Base-by-base conservation (phyloP, 2,113 vertebrate genomes). In the Nematolebias whitei region DNA sequence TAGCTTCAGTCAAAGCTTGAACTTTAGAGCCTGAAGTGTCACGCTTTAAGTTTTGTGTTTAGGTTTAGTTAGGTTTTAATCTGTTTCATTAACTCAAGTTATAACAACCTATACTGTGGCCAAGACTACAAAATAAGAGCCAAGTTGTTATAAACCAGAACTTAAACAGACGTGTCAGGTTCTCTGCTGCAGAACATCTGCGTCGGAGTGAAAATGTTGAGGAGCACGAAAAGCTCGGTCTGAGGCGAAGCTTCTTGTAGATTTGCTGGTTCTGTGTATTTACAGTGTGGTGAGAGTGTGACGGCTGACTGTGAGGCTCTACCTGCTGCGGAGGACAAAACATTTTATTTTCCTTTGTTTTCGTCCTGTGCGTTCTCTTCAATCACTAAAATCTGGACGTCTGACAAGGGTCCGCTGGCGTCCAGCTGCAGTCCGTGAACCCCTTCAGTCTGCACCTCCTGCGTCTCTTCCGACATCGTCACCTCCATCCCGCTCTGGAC, bases 401-500 rank as follows among this genome's bases (percentile, higher is more conserved):
- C 58, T 7, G 87, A 79, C 61, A 89, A 32, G 74, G 86, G 87
- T 67, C 95, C 95, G 56, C 92, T 94, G 62, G 94, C 91, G 4
- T 95, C 94, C 71, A 92, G 63, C 77, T 90, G 87, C 62, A 92
- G 66, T 61, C 90, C 85, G 92, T 90, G 74, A 88, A 85, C 94
- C 89, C 82, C 94, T 83, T 91, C 94, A 90, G 92, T 93, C 94
- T 93, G 81, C 14, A 24, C 75, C 65, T 84, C 70, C 62, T 90
- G 80, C 35, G 19, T 77, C 2, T 71, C 84, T 0, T 44, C 29
- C 0, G 63, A 68, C 85, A 87, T 71, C 2, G 77, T 93, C 89
- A 95, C 83, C 81, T 95, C 94, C 16, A 94, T 91, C 70, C 92
- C 94, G 51, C 93, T 83, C 64, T 85, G 85, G 74, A 95, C 94